Conservation (phyloP, 2,888 invertebrate genomes). For the Amphipoea oculea region DNA sequence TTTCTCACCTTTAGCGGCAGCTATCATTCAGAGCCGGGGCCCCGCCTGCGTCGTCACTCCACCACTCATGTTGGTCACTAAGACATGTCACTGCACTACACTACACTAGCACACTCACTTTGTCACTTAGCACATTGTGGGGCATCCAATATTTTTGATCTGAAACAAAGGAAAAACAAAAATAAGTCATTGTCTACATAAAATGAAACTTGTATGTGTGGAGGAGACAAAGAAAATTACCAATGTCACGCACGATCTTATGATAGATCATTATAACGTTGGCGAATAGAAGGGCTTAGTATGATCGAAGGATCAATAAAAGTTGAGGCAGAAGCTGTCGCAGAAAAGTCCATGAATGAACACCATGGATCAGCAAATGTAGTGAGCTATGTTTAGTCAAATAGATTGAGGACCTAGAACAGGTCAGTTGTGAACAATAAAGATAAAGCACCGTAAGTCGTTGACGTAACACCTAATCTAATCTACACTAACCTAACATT, state of each 20-base stretch:
- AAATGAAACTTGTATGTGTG: too few species aligned
- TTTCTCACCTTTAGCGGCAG: constrained; percentile 81
- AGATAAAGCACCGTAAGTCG: background rate
- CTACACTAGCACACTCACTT: constrained; percentile 69
- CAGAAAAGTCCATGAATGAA: background rate
- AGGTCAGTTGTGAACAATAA: background rate
- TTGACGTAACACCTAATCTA: background rate
- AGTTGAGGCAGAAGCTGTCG: background rate
- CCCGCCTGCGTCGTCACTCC: constrained; percentile 61
- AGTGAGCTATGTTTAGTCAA: background rate
- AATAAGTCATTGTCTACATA: constrained; percentile 11
- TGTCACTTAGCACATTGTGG: constrained; percentile 74
- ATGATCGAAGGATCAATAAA: background rate
- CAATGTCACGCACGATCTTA: too few species aligned
- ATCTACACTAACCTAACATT: background rate
- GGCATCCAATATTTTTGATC: constrained; percentile 64
- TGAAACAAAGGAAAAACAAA: constrained; percentile 39
- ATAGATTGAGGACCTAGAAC: background rate
- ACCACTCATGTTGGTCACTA: constrained; percentile 67
- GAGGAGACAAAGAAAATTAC: too few species aligned
- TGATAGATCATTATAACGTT: background rate
- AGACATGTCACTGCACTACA: constrained; percentile 72
- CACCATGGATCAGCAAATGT: background rate
- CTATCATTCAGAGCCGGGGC: constrained; percentile 82
- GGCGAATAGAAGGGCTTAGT: too few species aligned